These are phyloP conservation scores for Geodia barretti DNA, from an alignment of 37 sponge, comb jelly and placozoan genomes.

Conservation along the genomic window DNA sequence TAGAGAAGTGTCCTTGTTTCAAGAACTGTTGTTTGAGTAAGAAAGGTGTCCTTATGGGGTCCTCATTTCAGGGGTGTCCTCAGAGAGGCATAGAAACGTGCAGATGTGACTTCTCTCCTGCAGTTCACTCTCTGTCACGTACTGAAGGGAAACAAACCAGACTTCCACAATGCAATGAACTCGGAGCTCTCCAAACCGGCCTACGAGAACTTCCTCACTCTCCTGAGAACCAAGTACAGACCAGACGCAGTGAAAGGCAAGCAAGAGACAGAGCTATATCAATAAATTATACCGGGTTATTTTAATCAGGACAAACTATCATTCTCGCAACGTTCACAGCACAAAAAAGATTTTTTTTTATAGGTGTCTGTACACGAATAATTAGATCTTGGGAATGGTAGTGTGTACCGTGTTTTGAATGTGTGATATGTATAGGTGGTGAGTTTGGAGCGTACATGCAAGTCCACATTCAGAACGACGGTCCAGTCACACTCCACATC, in stretches of 20 bases:
- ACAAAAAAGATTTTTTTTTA: no score
- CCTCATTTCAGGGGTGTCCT: no score
- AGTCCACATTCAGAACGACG: constrained; percentile 97
- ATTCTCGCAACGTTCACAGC: no score
- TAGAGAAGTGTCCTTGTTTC: no score
- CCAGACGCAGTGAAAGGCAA: constrained; percentile 84
- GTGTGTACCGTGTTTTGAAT: no score
- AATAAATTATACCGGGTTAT: not conserved
- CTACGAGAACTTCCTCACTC: constrained; percentile 78
- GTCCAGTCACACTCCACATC: constrained; percentile 91
- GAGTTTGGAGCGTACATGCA: constrained; percentile 97
- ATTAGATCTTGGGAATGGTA: no score
- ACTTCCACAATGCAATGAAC: constrained; percentile 93
- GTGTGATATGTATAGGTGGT: no score
- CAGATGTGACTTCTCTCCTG: not conserved
- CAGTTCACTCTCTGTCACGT: constrained; percentile 97
- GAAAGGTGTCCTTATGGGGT: no score
- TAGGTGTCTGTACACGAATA: no score
- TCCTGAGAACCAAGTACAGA: constrained; percentile 63
- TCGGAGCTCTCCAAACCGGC: constrained; percentile 70
- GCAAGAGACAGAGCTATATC: no score
- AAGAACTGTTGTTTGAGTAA: not conserved
- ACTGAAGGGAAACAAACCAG: constrained; percentile 98
- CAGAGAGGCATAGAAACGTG: no score
- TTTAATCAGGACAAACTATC: no score